Evolutionary conservation across 2,888 invertebrate species (phyloP), one percentile per base, ranked within the genome.

Genomic region (Gasteruption jaculator): DNA sequence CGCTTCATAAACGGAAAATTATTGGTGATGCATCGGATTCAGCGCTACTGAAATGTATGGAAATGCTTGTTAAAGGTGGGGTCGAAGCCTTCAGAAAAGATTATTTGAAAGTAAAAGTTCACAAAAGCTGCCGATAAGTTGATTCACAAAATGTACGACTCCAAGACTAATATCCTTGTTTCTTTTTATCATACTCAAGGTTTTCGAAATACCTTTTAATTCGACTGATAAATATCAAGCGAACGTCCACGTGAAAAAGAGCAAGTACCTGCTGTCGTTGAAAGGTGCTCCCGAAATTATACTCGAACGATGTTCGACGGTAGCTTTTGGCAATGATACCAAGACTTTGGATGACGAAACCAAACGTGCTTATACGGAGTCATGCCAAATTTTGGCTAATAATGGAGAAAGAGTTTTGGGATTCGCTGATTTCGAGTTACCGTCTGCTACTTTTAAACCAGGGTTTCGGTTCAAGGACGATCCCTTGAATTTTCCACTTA

Each of bases 251-350:
- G 75, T 74, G 42, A 73, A 76, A 58, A 72, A 74, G 35, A 63
- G 71, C 11, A 73, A 76, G 4, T 65, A 81, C 61, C 70, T 83
- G 44, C 70, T 87, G 46, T 79, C 83, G 34, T 84, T 87, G 84
- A 88, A 86, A 72, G 85, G 85, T 15, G 85, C 85, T 19, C 85
- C 85, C 0, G 85, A 86, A 70, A 76, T 82, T 40, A 75, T 86
- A 37, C 55, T 85, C 20, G 84, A 85, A 56, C 76, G 78, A 46
- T 86, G 86, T 60, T 53, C 68, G 24, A 74, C 68, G 11, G 71
- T 81, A 3, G 71, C 76, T 32, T 67, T 79, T 8, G 76, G 77
- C 45, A 77, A 77, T n/a, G 75, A 77, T 5, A 75, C 75, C 40
- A 59, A 63, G 30, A 61, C 64, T 14, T 51, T 79, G 22, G 71